Evolutionary conservation across 2,113 vertebrate species (phyloP), one percentile per base, ranked within the genome.

Genomic region (Platycercus adscitus): DNA sequence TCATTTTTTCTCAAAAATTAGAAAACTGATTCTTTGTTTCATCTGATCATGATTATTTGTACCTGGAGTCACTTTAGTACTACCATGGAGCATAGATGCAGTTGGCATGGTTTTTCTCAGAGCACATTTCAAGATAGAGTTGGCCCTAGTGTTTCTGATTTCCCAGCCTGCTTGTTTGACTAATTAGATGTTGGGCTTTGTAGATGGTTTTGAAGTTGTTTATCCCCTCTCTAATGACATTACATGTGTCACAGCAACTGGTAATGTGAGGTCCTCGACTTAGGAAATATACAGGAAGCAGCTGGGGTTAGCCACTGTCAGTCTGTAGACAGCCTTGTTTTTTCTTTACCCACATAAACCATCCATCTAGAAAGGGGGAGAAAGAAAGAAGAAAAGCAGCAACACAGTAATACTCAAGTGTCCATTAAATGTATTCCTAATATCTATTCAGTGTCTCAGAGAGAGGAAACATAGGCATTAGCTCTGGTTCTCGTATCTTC

Each of bases 171-270:
- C 78, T 95, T 95, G 87, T 92, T 79, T 92, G 56, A 85, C 70
- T 92, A 82, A 95, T 94, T 95, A 95, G 84, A 79, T 87, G 44
- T 43, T 81, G 73, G 26, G 56, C 37, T 72, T 56, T 89, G 47
- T 93, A 71, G 87, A 85, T 73, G 41, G 8, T 89, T 95, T 95
- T 77, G 87, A 85, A 89, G 81, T 85, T 94, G 78, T 95, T 95
- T 95, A 76, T 95, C 89, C 73, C 72, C 86, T 69, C 47, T 76
- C 52, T 95, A 94, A 92, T 72, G 73, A 79, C 63, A 87, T 81
- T 95, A 92, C 69, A 84, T 52, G 70, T 93, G 89, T 92, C 73
- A 77, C 78, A 92, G 73, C 56, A 91, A 87, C 85, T 87, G 65
- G 41, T 75, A 89, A 76, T 69, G 5, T 31, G 61, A 94, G 66